Conservation (phyloP, 2,888 invertebrate genomes). For the Trissolcus brochymenae region DNA sequence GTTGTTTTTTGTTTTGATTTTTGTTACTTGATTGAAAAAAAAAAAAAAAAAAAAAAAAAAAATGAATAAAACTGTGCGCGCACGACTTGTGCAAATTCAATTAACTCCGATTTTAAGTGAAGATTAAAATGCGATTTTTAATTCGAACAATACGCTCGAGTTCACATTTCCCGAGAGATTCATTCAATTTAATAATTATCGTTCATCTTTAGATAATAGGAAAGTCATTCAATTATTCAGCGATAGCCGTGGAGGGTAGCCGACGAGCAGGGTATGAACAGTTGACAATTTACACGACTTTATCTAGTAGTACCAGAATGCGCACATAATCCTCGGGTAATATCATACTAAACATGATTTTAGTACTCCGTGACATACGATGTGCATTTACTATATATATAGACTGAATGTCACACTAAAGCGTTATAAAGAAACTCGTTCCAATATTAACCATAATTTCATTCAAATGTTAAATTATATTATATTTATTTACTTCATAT, state of each 20-base stretch:
- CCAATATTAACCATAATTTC: neutral
- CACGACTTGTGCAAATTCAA: constrained; percentile 34
- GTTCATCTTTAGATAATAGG: constrained; percentile 63
- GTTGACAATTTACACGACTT: constrained; percentile 74
- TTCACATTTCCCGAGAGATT: constrained; percentile 72
- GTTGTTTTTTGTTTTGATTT: neutral
- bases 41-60: too few relatives aligned
- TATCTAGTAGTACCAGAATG: constrained; percentile 74
- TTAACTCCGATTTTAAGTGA: constrained; percentile 42
- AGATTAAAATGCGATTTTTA: constrained; percentile 49
- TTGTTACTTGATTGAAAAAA: neutral
- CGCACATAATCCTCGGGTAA: constrained; percentile 72
- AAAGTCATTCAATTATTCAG: constrained; percentile 65
- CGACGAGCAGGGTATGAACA: constrained; percentile 66
- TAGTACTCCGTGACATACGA: constrained; percentile 70
- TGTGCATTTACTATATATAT: constrained; percentile 59
- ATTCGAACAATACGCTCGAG: constrained; percentile 44
- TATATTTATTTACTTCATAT: neutral
- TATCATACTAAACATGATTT: constrained; percentile 70
- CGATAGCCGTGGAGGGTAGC: constrained; percentile 55
- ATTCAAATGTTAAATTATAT: neutral
- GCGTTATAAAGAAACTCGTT: neutral
- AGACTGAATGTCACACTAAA: neutral
- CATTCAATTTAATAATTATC: constrained; percentile 73
- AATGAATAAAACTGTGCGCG: constrained; percentile 18